phyloP scores from a whole-genome alignment of 2,888 invertebrate genomes.

The Cordylochernes scorpioides region DNA sequence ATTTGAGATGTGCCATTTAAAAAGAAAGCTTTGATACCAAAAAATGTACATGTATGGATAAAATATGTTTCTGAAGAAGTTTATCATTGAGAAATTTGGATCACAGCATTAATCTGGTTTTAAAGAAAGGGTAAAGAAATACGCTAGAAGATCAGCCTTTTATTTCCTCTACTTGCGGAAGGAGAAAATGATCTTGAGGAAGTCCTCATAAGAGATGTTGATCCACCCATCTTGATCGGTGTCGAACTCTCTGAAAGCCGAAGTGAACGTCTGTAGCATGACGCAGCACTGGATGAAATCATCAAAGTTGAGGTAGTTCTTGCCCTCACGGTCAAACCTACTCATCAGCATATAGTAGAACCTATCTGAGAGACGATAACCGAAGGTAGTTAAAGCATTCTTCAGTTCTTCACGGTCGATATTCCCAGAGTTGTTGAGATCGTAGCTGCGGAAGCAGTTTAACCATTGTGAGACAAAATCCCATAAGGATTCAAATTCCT shows the following conservation, averaged over 20 bases:
- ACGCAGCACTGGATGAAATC: constrained; percentile 94
- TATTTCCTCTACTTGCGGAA: too few species aligned
- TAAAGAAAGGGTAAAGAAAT: too few species aligned
- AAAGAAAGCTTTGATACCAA: too few species aligned
- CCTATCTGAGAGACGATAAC: constrained; percentile 40
- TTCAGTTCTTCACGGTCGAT: constrained; percentile 74
- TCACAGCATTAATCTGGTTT: too few species aligned
- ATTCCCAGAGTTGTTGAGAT: constrained; percentile 57
- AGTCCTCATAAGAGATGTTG: constrained; percentile 81
- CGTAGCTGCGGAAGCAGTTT: constrained; percentile 74
- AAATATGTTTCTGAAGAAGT: too few species aligned
- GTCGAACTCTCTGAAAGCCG: constrained; percentile 53
- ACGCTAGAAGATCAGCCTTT: too few species aligned
- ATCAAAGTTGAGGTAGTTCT: constrained; percentile 75
- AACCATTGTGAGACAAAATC: constrained; percentile 97
- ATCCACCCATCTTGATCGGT: constrained; percentile 83
- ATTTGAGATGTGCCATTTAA: too few species aligned
- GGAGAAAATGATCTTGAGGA: constrained; percentile 63
- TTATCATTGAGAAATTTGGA: too few species aligned
- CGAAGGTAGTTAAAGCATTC: constrained; percentile 65
- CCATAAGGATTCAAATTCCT: constrained; percentile 87
- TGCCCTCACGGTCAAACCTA: constrained; percentile 47
- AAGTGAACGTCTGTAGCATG: constrained; percentile 36
- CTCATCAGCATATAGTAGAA: constrained; percentile 51
- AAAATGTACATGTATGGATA: too few species aligned